Evolutionary conservation across 1,140 invertebrate species (phyloP), one percentile per base, ranked within the genome.

Genomic region (Varroa destructor): DNA sequence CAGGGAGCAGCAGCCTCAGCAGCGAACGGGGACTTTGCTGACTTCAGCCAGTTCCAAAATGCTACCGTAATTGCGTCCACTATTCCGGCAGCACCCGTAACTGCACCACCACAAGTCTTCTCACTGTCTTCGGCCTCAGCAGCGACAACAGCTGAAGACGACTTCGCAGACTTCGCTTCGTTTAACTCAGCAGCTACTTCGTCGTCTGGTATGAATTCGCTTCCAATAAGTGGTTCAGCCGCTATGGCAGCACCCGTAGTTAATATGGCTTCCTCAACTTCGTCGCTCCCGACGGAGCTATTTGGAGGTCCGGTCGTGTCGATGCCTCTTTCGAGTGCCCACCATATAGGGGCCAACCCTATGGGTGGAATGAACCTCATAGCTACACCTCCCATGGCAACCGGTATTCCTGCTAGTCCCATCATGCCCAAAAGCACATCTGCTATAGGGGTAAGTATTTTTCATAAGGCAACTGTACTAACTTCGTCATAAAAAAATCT

Each of bases 141-240:
- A 37, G 46, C 40, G 40, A 43, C 61, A 5, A 46, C 61, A 12
- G 46, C 61, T 14, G 61, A 67, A 1, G 61, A 67, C 37, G 61
- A 67, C 46, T 67, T 67, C 8, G 61, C 61, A n/a, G 61, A 67
- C 37, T 67, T 67, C 61, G 61, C 61, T 67, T 67, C 61, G 61
- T 67, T 67, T 37, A 40, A 67, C 40, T 67, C 61, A 8, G 46
- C 40, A 5, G 8, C 36, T 46, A 40, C 61, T 3, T 46, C 61
- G 37, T 67, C 61, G 14, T 43, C 40, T n/a, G 40, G 46, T 40
- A 43, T 43, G 40, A 67, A 67, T 40, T 67, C 61, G 10, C 61
- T 67, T 14, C 61, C 61, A 40, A 67, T 37, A 40, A 12, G 12
- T 14, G 46, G 40, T 8, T 67, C 61, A 67, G 46, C 46, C 4